These are phyloP conservation scores for Sapayoa aenigma DNA, from an alignment of 2,113 vertebrate species.

Conservation along the genomic window DNA sequence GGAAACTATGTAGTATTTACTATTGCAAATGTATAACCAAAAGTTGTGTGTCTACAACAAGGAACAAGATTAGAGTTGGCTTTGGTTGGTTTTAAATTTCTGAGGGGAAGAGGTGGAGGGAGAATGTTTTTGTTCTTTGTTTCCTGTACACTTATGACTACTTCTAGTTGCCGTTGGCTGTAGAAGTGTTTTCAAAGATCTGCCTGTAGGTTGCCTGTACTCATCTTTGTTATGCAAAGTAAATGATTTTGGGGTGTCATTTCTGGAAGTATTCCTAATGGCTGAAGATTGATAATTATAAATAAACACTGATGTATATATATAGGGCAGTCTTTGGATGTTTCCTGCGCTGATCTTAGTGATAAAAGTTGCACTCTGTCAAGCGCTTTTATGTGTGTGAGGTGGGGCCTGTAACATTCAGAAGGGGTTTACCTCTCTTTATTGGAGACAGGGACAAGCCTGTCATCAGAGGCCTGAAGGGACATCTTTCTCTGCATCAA, in stretches of 20 bases:
- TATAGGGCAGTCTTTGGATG: not conserved
- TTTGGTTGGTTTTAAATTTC: not conserved
- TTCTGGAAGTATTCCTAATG: not conserved
- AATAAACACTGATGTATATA: not conserved
- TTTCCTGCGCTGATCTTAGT: not conserved
- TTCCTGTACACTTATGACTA: not conserved
- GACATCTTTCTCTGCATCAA: not conserved
- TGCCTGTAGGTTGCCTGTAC: not conserved
- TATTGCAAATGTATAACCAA: not conserved
- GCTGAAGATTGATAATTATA: not conserved
- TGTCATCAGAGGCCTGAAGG: not conserved
- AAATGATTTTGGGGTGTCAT: not conserved
- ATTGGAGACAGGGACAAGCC: not conserved
- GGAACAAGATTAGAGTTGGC: not conserved
- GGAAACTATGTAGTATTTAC: not conserved
- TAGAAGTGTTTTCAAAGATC: not conserved
- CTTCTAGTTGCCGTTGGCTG: not conserved
- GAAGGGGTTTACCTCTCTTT: not conserved
- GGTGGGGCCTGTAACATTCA: not conserved
- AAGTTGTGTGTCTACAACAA: not conserved
- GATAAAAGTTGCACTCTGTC: not conserved
- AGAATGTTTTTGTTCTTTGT: not conserved
- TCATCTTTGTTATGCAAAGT: not conserved
- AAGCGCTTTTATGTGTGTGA: not conserved
- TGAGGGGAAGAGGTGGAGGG: rapidly evolving